These are phyloP conservation scores for Cathartes aura DNA, from an alignment of 2,113 vertebrate genomes.

Conservation along the genomic window DNA sequence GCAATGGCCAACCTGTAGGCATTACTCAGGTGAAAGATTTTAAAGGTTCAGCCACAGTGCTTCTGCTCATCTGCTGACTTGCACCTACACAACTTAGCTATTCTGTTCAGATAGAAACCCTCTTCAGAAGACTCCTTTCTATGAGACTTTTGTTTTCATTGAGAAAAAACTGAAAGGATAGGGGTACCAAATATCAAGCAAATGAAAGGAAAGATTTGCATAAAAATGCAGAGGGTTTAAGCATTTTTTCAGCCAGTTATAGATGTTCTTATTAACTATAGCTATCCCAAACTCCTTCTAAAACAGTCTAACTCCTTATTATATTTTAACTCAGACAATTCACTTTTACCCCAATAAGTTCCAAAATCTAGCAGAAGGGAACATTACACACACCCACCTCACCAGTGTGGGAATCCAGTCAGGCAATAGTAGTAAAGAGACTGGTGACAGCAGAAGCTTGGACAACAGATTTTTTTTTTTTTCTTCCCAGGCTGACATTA, in stretches of 20 bases:
- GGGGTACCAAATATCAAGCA: background rate
- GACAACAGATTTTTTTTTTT: background rate
- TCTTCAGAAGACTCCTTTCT: background rate
- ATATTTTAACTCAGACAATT: background rate
- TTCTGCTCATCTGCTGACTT: background rate
- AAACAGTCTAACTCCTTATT: background rate
- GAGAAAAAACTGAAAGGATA: background rate
- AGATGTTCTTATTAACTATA: background rate
- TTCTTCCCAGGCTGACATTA: background rate
- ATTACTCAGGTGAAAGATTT: background rate
- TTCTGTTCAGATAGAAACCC: background rate
- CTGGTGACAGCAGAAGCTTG: background rate
- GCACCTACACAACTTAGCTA: background rate
- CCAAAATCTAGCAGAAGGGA: background rate
- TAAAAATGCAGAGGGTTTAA: background rate
- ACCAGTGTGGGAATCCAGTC: no score
- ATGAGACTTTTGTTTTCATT: background rate
- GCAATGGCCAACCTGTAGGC: background rate
- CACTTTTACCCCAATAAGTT: rapidly evolving
- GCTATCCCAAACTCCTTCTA: background rate
- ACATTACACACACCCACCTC: background rate
- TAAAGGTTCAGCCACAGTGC: background rate
- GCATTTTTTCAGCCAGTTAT: background rate
- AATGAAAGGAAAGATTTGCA: background rate
- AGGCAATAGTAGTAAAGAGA: rapidly evolving